Evolutionary conservation across 1,140 invertebrate species (phyloP).

Genomic region (Drosophila sp.): DNA sequence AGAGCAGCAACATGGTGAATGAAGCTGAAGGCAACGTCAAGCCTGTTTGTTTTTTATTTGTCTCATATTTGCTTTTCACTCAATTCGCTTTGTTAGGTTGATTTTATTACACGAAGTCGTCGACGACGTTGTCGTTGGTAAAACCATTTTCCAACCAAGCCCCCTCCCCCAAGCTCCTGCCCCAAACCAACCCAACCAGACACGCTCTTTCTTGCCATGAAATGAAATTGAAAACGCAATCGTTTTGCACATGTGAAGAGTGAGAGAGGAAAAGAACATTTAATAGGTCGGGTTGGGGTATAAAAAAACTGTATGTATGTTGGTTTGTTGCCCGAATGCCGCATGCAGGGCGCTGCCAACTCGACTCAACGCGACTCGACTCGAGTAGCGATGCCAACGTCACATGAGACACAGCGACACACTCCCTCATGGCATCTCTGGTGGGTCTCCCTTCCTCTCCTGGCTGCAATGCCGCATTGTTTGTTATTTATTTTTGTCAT

Average conservation of each 20-base stretch:
- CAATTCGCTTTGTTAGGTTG: constrained; percentile 75
- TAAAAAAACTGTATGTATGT: not conserved
- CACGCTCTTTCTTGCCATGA: constrained; percentile 42
- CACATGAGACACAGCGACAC: constrained; percentile 18
- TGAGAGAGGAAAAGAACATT: constrained; percentile 1
- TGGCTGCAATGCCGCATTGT: constrained; percentile 49
- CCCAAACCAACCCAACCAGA: not conserved
- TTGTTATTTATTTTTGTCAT: constrained; percentile 64
- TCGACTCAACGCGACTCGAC: constrained; percentile 37
- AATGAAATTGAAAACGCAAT: constrained; percentile 81
- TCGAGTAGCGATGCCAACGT: constrained; percentile 33
- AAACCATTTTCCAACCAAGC: constrained; percentile 7
- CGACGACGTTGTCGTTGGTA: constrained; percentile 19
- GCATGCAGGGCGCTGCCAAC: constrained; percentile 19
- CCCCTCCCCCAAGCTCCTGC: not conserved
- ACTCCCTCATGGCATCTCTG: constrained; percentile 28
- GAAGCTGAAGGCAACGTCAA: constrained; percentile 32
- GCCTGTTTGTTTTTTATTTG: constrained; percentile 76
- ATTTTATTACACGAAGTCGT: constrained; percentile 67
- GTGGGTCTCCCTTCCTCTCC: not conserved
- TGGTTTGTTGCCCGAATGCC: constrained; percentile 5
- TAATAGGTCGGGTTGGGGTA: not conserved
- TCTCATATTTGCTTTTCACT: constrained; percentile 80
- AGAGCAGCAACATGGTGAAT: constrained; percentile 28
- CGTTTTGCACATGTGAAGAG: constrained; percentile 63